Evolutionary conservation across 2,797 vertebrate genomes (phyloP).

Genomic region (Corythornis leucogaster): DNA sequence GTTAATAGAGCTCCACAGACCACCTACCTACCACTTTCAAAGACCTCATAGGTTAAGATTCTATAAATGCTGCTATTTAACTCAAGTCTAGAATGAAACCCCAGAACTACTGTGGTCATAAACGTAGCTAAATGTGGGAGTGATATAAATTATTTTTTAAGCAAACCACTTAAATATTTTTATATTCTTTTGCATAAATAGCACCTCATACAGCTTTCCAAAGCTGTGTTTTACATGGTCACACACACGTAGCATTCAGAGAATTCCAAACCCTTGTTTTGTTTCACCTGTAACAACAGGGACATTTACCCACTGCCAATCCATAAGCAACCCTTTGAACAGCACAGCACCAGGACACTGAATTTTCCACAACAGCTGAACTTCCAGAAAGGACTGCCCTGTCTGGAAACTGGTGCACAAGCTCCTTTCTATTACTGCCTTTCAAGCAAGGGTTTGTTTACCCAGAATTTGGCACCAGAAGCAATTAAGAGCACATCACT

Average conservation of each 20-base stretch:
- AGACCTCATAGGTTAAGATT: neutral
- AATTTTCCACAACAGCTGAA: neutral
- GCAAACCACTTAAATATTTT: neutral
- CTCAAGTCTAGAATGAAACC: neutral
- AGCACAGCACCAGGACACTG: neutral
- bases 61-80: neutral
- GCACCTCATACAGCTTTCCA: neutral
- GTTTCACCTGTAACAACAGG: neutral
- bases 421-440: neutral
- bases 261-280: neutral
- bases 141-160: neutral
- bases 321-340: neutral
- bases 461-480: constrained; percentile 23
- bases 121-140: neutral
- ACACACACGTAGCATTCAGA: neutral
- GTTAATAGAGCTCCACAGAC: neutral
- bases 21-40: neutral
- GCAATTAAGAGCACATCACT: neutral
- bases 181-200: neutral
- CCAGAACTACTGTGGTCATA: neutral
- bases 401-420: neutral
- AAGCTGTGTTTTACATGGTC: too few relatives aligned
- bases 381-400: neutral
- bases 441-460: constrained; percentile 22
- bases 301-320: neutral